Evolutionary conservation across 2,113 vertebrate genomes (phyloP).

Genomic region (Serilophus lunatus): DNA sequence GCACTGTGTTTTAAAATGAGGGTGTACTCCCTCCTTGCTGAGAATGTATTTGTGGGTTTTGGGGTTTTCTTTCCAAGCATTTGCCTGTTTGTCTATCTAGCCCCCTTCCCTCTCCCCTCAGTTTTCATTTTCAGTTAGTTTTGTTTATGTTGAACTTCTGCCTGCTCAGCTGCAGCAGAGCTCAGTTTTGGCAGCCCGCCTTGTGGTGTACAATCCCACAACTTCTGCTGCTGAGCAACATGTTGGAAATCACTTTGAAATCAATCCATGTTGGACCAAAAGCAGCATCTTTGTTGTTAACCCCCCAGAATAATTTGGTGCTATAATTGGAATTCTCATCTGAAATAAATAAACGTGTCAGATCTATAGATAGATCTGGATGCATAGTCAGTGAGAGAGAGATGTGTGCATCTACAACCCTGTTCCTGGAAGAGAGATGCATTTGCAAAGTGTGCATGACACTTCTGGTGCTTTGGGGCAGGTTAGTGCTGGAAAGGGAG

Average conservation of each 20-base stretch:
- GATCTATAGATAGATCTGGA: neutral
- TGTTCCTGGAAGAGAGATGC: neutral
- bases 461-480: neutral
- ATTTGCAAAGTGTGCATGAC: neutral
- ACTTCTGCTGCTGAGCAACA: constrained; percentile 53
- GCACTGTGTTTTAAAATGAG: neutral
- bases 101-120: neutral
- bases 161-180: constrained; percentile 52
- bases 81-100: neutral
- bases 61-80: neutral
- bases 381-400: neutral
- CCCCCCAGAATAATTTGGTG: constrained; percentile 49
- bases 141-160: constrained; percentile 58
- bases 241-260: constrained; percentile 43
- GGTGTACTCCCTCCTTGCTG: neutral
- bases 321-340: constrained; percentile 42
- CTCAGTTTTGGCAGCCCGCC: constrained; percentile 41
- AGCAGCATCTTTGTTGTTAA: constrained; percentile 60
- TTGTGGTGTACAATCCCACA: constrained; percentile 35
- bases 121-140: constrained; percentile 58
- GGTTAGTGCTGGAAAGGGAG: neutral
- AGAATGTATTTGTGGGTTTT: neutral
- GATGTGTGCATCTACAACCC: no score
- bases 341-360: constrained; percentile 46
- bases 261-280: constrained; percentile 28